Base-by-base conservation (phyloP, 2,797 vertebrate species). In the Gouania willdenowi region DNA sequence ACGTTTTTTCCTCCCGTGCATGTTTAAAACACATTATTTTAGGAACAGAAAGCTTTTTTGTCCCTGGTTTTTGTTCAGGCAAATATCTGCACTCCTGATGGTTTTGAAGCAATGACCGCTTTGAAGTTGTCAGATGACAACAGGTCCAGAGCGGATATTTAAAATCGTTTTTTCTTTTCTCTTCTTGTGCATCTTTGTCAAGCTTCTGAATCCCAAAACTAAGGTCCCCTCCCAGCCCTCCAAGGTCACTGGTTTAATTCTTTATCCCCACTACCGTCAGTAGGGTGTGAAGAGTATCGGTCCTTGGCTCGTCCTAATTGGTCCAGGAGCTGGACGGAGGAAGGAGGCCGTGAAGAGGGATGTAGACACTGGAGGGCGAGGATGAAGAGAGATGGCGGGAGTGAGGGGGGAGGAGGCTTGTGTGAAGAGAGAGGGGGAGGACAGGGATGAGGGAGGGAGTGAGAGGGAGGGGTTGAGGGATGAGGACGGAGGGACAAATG, bases 231-330 rank as follows among this genome's bases (percentile, higher is more conserved):
- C n/a, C n/a, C n/a, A n/a, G n/a, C n/a, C n/a, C n/a, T 12, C 39
- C 29, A 23, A 20, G 7, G 27, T 49, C 26, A 45, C 26, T 42
- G n/a, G 39, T 54, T 5, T 16, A 1, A 2, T 31, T 42, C 53
- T 5, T 35, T 34, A 33, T 21, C 9, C 3, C n/a, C 3, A 1
- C 6, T 4, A 15, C 17, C 30, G 12, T 91, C 65, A 98, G 81
- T 97, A 97, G 0, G 94, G 95, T 1, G 92, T 66, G 50, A 96
- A 97, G 37, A 97, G 91, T 40, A 97, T 92, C 3, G 95, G 94
- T 34, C 91, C 85, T 0, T 90, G 89, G 1, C 91, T 88, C 0
- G 91, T 81, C 14, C 94, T 88, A 38, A 98, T 90, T 52, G 94
- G 92, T 36, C 94, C 94, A 0, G 94, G 94, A 21, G 92, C 91